phyloP scores from a whole-genome alignment of 37 sponge, comb jelly and placozoan genomes.

The Haliclona indistincta region DNA sequence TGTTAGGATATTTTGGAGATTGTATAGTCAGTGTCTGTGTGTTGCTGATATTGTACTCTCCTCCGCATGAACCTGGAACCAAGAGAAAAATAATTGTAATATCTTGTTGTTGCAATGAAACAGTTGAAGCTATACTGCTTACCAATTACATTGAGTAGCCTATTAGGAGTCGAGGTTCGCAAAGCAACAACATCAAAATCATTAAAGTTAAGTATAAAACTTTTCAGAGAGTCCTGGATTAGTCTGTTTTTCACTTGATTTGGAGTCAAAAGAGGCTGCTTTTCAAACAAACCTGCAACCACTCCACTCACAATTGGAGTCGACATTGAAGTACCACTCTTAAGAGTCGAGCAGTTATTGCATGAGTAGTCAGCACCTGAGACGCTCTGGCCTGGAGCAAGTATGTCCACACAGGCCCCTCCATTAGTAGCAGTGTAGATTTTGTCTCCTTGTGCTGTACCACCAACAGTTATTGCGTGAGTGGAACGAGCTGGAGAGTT shows the following conservation, averaged over 20 bases:
- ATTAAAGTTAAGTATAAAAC: constrained; percentile 22
- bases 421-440: constrained; percentile 48
- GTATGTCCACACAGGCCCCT: constrained; percentile 70
- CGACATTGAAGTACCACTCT: constrained; percentile 67
- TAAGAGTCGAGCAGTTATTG: constrained; percentile 19
- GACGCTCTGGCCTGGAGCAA: constrained; percentile 70
- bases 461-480: constrained; percentile 68
- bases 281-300: constrained; percentile 51
- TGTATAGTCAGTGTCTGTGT: neutral
- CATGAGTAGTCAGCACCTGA: constrained; percentile 55
- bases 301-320: constrained; percentile 69
- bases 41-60: neutral
- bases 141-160: constrained; percentile 47
- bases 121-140: neutral
- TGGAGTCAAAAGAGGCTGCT: constrained; percentile 58
- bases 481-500: constrained; percentile 48
- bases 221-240: constrained; percentile 5
- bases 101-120: neutral
- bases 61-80: constrained; percentile 51
- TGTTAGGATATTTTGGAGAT: constrained; percentile 47
- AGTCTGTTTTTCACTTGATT: constrained; percentile 22
- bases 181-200: neutral
- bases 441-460: constrained; percentile 28
- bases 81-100: neutral
- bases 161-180: constrained; percentile 50